These are phyloP conservation scores for Bedellia somnulentella DNA, from an alignment of 2,888 invertebrate species.

Conservation along the genomic window DNA sequence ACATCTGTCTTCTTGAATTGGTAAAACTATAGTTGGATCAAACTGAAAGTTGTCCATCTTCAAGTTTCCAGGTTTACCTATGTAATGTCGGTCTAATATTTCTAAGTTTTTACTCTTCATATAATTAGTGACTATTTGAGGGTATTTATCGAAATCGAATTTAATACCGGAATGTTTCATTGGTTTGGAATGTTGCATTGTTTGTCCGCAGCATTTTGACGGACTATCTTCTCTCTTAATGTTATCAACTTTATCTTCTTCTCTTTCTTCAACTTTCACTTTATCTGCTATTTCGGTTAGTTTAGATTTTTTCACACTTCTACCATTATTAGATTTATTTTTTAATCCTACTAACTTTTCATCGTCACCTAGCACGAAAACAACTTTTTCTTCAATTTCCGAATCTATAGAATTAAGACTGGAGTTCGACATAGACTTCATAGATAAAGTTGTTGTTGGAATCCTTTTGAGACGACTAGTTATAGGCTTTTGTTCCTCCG, in stretches of 20 bases:
- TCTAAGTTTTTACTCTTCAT: conserved; percentile 75
- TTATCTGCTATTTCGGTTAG: conserved; percentile 22
- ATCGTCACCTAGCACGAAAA: conserved; percentile 73
- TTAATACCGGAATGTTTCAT: conserved; percentile 72
- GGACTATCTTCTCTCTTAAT: conserved; percentile 21
- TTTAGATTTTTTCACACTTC: conserved; percentile 36
- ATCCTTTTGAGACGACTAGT: conserved; percentile 25
- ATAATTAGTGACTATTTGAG: conserved; percentile 73
- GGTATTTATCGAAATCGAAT: conserved; percentile 74
- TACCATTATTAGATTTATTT: conserved; percentile 46
- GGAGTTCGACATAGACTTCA: conserved; percentile 31
- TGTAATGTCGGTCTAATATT: conserved; percentile 61
- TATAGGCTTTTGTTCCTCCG: conserved; percentile 16
- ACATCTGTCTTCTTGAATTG: conserved; percentile 50
- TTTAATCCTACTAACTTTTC: conserved; percentile 69
- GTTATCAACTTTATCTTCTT: conserved; percentile 12
- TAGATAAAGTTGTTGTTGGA: conserved; percentile 28
- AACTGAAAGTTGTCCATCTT: conserved; percentile 55
- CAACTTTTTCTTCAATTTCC: conserved; percentile 47
- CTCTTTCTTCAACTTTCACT: conserved; percentile 22
- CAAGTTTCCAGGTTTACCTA: conserved; percentile 57
- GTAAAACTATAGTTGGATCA: conserved; percentile 45
- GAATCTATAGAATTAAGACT: conserved; percentile 33
- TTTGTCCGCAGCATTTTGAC: conserved; percentile 48
- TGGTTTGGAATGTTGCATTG: conserved; percentile 60